These are phyloP conservation scores for Lasioglossum albipes DNA, from an alignment of 1,140 invertebrate genomes.

Conservation along the genomic window DNA sequence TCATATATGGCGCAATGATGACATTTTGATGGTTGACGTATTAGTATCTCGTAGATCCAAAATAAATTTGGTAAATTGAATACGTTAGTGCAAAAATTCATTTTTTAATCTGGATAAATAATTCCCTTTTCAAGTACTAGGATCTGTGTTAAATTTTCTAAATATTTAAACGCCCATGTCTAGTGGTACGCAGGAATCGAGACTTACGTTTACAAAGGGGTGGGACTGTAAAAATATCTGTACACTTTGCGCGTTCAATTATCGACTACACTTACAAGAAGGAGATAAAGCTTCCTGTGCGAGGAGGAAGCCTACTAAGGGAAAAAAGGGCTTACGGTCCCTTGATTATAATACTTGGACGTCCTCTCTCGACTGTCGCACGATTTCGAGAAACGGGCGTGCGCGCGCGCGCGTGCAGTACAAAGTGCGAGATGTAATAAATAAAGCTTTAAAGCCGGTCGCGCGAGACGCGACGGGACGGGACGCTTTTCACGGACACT, in stretches of 20 bases:
- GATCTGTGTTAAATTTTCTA: too few species aligned
- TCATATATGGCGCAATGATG: too few species aligned
- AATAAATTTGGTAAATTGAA: too few species aligned
- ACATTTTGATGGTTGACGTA: too few species aligned
- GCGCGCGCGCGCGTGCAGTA: neutral
- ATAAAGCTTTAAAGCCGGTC: neutral
- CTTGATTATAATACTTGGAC: slow-evolving; percentile 16
- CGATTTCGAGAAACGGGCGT: neutral
- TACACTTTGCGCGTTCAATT: neutral
- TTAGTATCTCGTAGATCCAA: too few species aligned
- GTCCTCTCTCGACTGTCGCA: neutral
- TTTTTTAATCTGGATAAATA: too few species aligned
- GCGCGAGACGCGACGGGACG: neutral
- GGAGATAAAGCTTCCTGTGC: too few species aligned
- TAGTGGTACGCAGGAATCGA: neutral
- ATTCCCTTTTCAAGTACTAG: too few species aligned
- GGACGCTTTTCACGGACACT: neutral
- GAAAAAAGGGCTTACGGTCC: neutral
- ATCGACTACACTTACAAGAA: neutral
- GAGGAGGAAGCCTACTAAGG: too few species aligned
- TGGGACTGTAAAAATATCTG: slow-evolving; percentile 22
- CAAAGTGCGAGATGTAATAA: neutral
- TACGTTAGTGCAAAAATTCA: too few species aligned
- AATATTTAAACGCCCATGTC: too few species aligned
- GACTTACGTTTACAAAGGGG: neutral